Percentiles rank a stretch among this genome's conserved stretches.
Conservation (phyloP, 2,888 invertebrate species). For the Alcis repandata region DNA sequence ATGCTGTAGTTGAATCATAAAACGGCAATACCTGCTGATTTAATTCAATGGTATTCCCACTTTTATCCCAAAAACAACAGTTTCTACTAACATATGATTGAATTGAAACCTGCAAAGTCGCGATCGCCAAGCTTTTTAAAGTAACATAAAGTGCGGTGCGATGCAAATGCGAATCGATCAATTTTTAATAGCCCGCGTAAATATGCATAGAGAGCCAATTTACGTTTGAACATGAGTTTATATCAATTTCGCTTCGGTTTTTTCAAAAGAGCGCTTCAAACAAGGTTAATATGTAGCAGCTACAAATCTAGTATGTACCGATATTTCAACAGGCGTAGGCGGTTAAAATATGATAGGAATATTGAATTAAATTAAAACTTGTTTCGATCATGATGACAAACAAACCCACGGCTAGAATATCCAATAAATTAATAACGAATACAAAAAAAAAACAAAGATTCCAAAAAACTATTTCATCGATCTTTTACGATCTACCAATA, state of each 20-base stretch:
- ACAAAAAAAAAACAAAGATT: too few relatives aligned
- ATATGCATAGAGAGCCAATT: constrained; percentile 70
- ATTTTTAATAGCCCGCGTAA: constrained; percentile 70
- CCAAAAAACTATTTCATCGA: too few relatives aligned
- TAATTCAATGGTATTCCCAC: too few relatives aligned
- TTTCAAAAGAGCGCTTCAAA: constrained; percentile 65
- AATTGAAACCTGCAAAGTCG: constrained; percentile 22
- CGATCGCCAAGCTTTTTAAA: constrained; percentile 46
- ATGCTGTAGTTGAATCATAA: too few relatives aligned
- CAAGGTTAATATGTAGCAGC: constrained; percentile 59
- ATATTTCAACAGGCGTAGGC: constrained; percentile 40
- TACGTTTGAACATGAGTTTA: constrained; percentile 67
- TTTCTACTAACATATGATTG: constrained; percentile 4
- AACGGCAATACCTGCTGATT: too few relatives aligned
- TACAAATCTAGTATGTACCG: constrained; percentile 15
- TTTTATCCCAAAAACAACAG: too few relatives aligned
- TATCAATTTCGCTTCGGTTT: constrained; percentile 69
- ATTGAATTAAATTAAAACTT: too few relatives aligned
- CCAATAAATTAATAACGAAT: too few relatives aligned
- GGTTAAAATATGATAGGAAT: neutral
- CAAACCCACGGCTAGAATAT: too few relatives aligned
- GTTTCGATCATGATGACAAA: too few relatives aligned
- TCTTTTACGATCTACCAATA: too few relatives aligned
- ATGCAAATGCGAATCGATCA: constrained; percentile 65
- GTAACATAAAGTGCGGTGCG: constrained; percentile 53